Conservation (phyloP, 2,797 vertebrate genomes). For the Acanthurus tractus region DNA sequence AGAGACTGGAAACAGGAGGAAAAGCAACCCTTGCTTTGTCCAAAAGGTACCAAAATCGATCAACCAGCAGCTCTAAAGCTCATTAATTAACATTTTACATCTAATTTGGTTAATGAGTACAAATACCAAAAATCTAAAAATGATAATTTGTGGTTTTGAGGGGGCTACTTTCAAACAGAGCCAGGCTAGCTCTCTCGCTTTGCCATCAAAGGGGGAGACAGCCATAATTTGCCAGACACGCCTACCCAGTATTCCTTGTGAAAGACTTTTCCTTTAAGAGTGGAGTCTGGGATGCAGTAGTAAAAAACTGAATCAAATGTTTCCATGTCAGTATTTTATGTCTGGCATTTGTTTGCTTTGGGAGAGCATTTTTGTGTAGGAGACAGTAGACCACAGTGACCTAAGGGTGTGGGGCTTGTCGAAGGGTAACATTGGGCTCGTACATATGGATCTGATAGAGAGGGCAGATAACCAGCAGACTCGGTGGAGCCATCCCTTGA, state of each 20-base stretch:
- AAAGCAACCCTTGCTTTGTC: not conserved
- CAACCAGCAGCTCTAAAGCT: not conserved
- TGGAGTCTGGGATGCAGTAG: not conserved
- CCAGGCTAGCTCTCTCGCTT: not conserved
- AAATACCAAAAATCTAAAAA: not conserved
- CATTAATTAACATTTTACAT: not conserved
- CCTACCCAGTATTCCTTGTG: no score
- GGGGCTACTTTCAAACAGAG: not conserved
- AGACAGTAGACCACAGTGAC: constrained; percentile 53
- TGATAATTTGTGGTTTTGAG: not conserved
- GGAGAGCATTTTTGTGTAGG: not conserved
- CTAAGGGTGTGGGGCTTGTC: constrained; percentile 43
- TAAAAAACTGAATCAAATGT: not conserved
- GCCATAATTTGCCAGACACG: no score
- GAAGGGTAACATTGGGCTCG: constrained; percentile 50
- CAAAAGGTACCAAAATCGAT: not conserved
- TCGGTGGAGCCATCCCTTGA: constrained; percentile 84
- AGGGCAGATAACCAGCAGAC: constrained; percentile 85
- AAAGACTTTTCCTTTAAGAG: not conserved
- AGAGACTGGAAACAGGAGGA: not conserved
- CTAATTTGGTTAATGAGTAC: not conserved
- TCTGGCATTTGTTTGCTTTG: constrained; percentile 20
- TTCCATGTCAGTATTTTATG: constrained; percentile 9
- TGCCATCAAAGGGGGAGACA: no score
- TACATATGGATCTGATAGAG: constrained; percentile 89